Evolutionary conservation across 2,888 invertebrate species (phyloP).

Genomic region (Laspeyria flexula): DNA sequence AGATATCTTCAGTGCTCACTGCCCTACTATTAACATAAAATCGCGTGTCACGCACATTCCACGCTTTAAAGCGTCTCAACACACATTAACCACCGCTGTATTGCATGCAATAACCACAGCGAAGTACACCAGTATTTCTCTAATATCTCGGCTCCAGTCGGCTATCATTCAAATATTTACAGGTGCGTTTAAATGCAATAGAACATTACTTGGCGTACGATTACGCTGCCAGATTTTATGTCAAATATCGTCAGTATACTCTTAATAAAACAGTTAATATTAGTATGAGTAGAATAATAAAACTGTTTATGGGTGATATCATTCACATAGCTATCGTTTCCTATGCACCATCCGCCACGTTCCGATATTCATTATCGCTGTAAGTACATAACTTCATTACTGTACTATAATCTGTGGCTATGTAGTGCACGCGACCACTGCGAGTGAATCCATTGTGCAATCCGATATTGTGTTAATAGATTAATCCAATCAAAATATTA

Average conservation of each 20-base stretch:
- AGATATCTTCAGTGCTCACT: constrained; percentile 72
- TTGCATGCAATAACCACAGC: constrained; percentile 52
- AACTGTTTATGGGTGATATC: constrained; percentile 24
- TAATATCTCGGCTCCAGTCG: constrained; percentile 28
- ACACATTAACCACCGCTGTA: constrained; percentile 53
- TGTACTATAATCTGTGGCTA: constrained; percentile 18
- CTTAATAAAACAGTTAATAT: constrained; percentile 3
- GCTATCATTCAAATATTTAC: constrained; percentile 30
- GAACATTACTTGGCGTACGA: constrained; percentile 1
- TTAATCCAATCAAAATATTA: constrained; percentile 85
- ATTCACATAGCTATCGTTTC: constrained; percentile 41
- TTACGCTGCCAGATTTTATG: neutral
- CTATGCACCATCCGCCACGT: constrained; percentile 34
- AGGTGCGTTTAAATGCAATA: constrained; percentile 18
- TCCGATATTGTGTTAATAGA: constrained; percentile 80
- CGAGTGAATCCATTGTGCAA: constrained; percentile 65
- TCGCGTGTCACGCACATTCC: constrained; percentile 68
- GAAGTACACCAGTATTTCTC: constrained; percentile 33
- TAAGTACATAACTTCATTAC: constrained; percentile 26
- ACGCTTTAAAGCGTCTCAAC: constrained; percentile 62
- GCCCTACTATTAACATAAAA: constrained; percentile 74
- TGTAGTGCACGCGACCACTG: constrained; percentile 37
- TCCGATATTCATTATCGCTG: constrained; percentile 40
- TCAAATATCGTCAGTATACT: neutral
- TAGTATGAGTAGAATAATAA: constrained; percentile 19